phyloP scores from a whole-genome alignment of 1,140 invertebrate genomes.

The Maconellicoccus hirsutus region DNA sequence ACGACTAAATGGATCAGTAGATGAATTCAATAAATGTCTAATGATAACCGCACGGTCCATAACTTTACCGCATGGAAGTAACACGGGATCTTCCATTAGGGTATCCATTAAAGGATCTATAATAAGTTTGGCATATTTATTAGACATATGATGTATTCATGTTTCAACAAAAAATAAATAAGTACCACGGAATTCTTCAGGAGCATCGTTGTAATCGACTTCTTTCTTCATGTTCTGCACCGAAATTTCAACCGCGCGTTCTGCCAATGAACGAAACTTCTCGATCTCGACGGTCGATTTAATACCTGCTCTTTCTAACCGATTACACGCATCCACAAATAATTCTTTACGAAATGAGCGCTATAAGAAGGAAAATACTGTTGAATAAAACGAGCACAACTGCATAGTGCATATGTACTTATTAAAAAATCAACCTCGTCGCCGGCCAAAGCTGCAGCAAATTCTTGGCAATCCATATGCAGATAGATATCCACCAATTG shows the following conservation, averaged over 20 bases:
- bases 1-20: constrained; percentile 93
- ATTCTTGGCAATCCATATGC: constrained; percentile 83
- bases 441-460: constrained; percentile 75
- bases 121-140: constrained; percentile 28
- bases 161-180: neutral
- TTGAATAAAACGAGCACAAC: neutral
- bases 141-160: constrained; percentile 13
- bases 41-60: constrained; percentile 93
- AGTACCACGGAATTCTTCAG: constrained; percentile 82
- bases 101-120: constrained; percentile 93
- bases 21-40: constrained; percentile 86
- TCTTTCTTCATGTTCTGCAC: constrained; percentile 73
- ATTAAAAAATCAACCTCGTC: constrained; percentile 62
- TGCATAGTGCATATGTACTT: no score
- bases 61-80: constrained; percentile 74
- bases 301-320: constrained; percentile 67
- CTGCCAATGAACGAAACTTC: constrained; percentile 65
- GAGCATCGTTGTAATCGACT: constrained; percentile 89
- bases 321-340: constrained; percentile 75
- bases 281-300: constrained; percentile 73
- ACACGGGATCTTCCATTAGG: constrained; percentile 90
- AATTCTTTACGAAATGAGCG: constrained; percentile 85
- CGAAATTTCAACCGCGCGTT: constrained; percentile 64
- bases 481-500: constrained; percentile 94
- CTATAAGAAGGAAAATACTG: constrained; percentile 40